Evolutionary conservation across 2,797 vertebrate species (phyloP), one percentile per base, ranked within the genome.

Genomic region (Gymnodraco acuticeps): DNA sequence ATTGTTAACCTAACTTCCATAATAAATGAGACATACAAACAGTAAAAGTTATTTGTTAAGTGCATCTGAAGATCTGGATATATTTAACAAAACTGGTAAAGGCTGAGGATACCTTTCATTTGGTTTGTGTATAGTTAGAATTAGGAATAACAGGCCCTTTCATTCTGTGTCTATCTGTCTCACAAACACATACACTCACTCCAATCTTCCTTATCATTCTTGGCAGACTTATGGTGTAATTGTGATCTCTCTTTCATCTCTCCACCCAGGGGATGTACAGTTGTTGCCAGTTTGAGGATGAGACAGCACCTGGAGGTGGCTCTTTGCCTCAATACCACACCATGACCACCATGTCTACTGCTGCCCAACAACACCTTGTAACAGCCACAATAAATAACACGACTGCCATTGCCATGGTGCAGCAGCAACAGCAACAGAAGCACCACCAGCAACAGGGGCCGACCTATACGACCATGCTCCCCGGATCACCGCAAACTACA

Each of bases 261-360:
- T 87, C 70, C 52, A 64, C 70, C 58, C 86, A 98, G 97, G 97
- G 97, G 56, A 98, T 98, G 96, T 98, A 98, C 94, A 98, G 97
- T 84, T 98, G 97, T 90, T 98, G 97, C 92, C 96, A 95, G 81
- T 95, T 96, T 12, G 97, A 98, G 80, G 96, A 97, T 69, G 95
- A 95, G 85, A 96, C 93, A 1, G 54, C 81, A 19, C 84, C 90
- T 6, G 88, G 90, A 78, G 89, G 92, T 67, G 81, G 75, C 88
- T 91, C 93, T 70, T 87, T 95, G 84, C 93, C 95, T 46, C 94
- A 94, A 64, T 95, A 94, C 75, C 94, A 95, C 85, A 87, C 92
- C 8, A 87, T 95, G 67, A 89, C 93, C 71, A 69, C 84, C 19
- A 92, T 95, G 90, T 89, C 95, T n/a, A 82, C 89, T 10, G 89